Percentiles rank a stretch among this genome's conserved stretches.
Conservation (phyloP, 1,140 invertebrate species). For the Drosophila arizonae region DNA sequence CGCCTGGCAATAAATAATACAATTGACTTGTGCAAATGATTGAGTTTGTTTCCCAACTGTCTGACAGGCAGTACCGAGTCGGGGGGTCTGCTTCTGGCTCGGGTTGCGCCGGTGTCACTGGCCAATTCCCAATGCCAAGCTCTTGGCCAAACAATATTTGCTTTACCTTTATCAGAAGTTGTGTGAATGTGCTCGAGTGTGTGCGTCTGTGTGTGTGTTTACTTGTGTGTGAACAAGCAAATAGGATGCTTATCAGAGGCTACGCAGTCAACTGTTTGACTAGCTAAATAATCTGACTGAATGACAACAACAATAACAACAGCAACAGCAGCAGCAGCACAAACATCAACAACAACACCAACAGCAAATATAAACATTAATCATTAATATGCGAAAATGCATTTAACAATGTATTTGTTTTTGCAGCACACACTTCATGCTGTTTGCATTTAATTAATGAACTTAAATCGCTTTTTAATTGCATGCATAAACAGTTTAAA, state of each 20-base stretch:
- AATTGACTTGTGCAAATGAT: constrained; percentile 30
- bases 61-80: constrained; percentile 3
- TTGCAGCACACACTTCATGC: neutral
- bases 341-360: constrained; percentile 3
- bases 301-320: constrained; percentile 7
- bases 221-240: constrained; percentile 4
- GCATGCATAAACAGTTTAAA: neutral
- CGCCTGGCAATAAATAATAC: constrained; percentile 24
- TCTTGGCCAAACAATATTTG: constrained; percentile 32
- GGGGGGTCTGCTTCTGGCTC: neutral
- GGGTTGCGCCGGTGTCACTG: constrained; percentile 17
- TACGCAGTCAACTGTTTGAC: constrained; percentile 12
- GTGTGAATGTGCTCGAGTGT: neutral
- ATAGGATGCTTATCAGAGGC: constrained; percentile 36
- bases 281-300: constrained; percentile 15
- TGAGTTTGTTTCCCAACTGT: constrained; percentile 22
- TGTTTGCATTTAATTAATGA: constrained; percentile 24
- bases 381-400: constrained; percentile 23
- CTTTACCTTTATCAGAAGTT: constrained; percentile 17
- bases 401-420: constrained; percentile 20
- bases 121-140: constrained; percentile 36
- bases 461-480: constrained; percentile 9
- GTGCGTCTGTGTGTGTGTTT: neutral
- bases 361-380: constrained; percentile 21
- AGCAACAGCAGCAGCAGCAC: neutral